Conservation (phyloP, 2,888 invertebrate genomes). For the Bhutanitis thaidina region DNA sequence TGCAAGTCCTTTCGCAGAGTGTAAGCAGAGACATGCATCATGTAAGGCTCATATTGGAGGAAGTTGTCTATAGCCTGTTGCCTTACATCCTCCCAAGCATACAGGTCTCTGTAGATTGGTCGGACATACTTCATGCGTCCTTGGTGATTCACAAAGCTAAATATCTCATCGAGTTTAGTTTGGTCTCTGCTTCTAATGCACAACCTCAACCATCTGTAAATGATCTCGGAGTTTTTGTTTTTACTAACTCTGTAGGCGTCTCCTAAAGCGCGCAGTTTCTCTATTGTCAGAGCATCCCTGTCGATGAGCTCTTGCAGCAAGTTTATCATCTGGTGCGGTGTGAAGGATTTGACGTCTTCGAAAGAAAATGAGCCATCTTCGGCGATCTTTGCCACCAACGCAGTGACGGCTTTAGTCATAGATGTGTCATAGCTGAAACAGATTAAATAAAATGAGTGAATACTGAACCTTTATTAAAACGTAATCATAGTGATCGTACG, state of each 20-base stretch:
- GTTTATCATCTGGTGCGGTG: slow-evolving; percentile 82
- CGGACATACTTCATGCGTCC: slow-evolving; percentile 96
- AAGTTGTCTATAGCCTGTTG: slow-evolving; percentile 86
- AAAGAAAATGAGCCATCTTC: slow-evolving; percentile 57
- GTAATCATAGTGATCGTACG: too few species aligned
- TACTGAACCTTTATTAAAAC: too few species aligned
- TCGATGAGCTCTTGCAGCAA: slow-evolving; percentile 83
- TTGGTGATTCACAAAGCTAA: slow-evolving; percentile 89
- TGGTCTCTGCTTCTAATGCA: slow-evolving; percentile 87
- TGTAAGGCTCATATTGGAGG: slow-evolving; percentile 82
- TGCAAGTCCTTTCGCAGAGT: slow-evolving; percentile 88
- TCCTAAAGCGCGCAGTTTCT: slow-evolving; percentile 82
- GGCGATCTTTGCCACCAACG: slow-evolving; percentile 69
- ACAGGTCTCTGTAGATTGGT: slow-evolving; percentile 92
- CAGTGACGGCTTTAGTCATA: slow-evolving; percentile 79
- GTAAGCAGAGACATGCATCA: slow-evolving; percentile 92
- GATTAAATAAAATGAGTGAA: too few species aligned
- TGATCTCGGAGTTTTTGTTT: slow-evolving; percentile 89
- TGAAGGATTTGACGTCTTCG: slow-evolving; percentile 76
- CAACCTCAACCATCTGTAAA: slow-evolving; percentile 87
- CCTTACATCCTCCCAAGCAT: slow-evolving; percentile 87
- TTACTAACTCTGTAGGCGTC: slow-evolving; percentile 82
- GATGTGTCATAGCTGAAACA: slow-evolving; percentile 81
- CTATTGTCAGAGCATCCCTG: slow-evolving; percentile 64
- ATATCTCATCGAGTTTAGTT: slow-evolving; percentile 82